phyloP scores from a whole-genome alignment of 2,888 invertebrate species.

The Pilophorus perplexus region DNA sequence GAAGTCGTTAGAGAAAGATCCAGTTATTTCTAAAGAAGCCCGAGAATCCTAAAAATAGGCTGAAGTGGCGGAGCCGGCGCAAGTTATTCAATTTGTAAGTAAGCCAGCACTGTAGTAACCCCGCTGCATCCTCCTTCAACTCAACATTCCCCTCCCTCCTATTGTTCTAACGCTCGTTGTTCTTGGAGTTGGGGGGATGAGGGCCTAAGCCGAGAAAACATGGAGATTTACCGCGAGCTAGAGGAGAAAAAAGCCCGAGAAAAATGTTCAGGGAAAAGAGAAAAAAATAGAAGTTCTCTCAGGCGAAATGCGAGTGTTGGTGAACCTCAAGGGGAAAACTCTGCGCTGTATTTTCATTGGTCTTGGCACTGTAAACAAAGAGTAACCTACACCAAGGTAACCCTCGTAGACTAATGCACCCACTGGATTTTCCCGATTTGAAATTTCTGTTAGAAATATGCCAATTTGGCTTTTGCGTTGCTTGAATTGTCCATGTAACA shows the following conservation, averaged over 20 bases:
- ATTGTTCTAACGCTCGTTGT: conserved; percentile 1
- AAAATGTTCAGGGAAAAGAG: neutral
- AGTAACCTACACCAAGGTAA: too few relatives aligned
- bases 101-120: too few relatives aligned
- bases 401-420: too few relatives aligned
- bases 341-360: too few relatives aligned
- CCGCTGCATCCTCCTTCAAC: neutral
- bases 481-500: too few relatives aligned
- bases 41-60: neutral
- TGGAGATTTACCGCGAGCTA: neutral
- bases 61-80: neutral
- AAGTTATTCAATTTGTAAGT: conserved; percentile 20
- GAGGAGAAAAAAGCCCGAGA: neutral
- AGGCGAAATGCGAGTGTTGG: too few relatives aligned
- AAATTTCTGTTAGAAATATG: too few relatives aligned
- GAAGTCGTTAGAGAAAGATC: neutral
- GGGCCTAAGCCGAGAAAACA: neutral
- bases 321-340: too few relatives aligned
- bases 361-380: too few relatives aligned
- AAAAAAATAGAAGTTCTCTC: too few relatives aligned
- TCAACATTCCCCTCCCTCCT: neutral
- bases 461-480: too few relatives aligned
- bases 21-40: neutral
- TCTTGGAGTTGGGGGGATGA: conserved; percentile 4
- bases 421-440: too few relatives aligned